Evolutionary conservation across 2,888 invertebrate species (phyloP), one percentile per base, ranked within the genome.

Genomic region (Melanotus villosus): DNA sequence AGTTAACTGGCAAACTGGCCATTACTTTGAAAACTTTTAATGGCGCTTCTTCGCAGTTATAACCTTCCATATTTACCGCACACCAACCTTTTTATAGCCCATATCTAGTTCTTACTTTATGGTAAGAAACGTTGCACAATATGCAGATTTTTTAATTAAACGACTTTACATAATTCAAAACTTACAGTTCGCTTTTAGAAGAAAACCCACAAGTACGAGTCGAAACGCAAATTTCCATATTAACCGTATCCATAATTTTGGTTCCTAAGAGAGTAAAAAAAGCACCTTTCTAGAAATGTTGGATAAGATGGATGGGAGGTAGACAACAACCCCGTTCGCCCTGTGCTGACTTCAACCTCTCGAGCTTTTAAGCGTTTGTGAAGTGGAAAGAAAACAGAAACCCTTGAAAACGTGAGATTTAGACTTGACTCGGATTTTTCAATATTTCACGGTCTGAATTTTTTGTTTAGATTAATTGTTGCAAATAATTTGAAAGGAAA

Each of bases 281-380:
- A 26, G 18, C 32, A 52, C 52, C 52, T 52, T 52, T 52, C 52
- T 32, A 2, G 32, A 47, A 34, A 26, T 52, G 32, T 10, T 18
- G 32, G 32, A 32, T 52, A 52, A 52, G 52, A 52, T 52, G 52
- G 52, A 52, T 52, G 52, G 19, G 23, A 18, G 32, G 4, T 19
- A 30, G 52, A 9, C 32, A 52, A 19, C 45, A 19, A 14, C 4
- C 26, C 7, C 26, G 26, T 5, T 26, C 7, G 26, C 47, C 23
- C 14, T 41, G 23, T 23, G 10, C 47, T 21, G 23, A 47, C 47
- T 47, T 47, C 26, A 52, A 14, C 52, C 19, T 52, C 19, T 16
- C 30, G 18, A 52, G 52, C 52, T 52, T 52, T 52, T 52, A 52
- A 52, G 14, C 19, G 16, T 26, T 12, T 9, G 52, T 10, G 26